Evolutionary conservation across 1,140 invertebrate genomes (phyloP).

Genomic region (Apolygus lucorum): DNA sequence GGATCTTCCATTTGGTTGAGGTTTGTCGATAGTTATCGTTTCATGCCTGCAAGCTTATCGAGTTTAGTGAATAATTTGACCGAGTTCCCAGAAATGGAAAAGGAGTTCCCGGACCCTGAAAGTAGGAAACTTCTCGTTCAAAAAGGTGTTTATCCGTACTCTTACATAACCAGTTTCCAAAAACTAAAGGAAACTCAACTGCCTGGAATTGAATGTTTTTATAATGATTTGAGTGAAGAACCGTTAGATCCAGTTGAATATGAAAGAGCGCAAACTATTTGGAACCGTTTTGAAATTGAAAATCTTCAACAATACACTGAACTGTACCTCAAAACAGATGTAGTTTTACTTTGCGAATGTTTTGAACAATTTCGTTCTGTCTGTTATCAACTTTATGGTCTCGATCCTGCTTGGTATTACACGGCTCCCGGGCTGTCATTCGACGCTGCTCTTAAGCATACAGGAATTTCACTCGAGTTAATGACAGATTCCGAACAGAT

Average conservation of each 20-base stretch:
- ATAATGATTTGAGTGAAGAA: not conserved
- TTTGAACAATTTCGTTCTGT: conserved; percentile 41
- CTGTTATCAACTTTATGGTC: too few species aligned
- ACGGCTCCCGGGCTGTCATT: conserved; percentile 38
- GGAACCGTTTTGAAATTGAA: not conserved
- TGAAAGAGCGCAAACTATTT: not conserved
- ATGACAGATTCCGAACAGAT: too few species aligned
- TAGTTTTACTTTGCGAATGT: too few species aligned
- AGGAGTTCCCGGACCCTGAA: not conserved
- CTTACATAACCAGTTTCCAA: not conserved
- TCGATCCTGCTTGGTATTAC: conserved; percentile 35
- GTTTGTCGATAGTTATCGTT: not conserved
- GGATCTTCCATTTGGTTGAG: not conserved
- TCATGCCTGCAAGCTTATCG: not conserved
- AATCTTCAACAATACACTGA: not conserved
- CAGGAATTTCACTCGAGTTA: conserved; percentile 41
- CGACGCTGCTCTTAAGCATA: conserved; percentile 32
- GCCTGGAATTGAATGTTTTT: too few species aligned
- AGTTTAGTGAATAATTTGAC: not conserved
- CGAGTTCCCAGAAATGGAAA: not conserved
- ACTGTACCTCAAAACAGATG: not conserved
- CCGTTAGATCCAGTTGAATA: not conserved
- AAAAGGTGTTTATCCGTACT: not conserved
- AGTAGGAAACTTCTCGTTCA: not conserved
- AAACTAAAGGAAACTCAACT: too few species aligned